Percentiles rank a stretch among this genome's conserved stretches.
These are phyloP conservation scores for Trachops cirrhosus DNA, from an alignment of 2,797 vertebrate species.

Conservation along the genomic window DNA sequence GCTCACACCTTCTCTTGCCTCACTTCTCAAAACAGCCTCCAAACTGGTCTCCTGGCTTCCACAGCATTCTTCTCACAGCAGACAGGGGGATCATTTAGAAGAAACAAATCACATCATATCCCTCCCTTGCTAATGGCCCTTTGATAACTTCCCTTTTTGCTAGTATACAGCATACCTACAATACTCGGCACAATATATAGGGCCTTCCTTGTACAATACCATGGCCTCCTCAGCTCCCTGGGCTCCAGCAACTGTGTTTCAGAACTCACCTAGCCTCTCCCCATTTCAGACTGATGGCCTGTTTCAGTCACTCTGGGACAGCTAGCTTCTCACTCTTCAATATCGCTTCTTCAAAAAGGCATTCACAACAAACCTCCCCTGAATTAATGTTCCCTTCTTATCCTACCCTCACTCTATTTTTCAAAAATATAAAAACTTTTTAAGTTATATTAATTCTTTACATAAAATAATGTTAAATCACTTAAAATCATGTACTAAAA, in stretches of 20 bases:
- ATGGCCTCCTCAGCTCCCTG: not conserved
- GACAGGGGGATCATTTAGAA: not conserved
- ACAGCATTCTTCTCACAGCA: not conserved
- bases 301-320: not conserved
- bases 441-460: not conserved
- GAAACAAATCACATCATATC: not conserved
- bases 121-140: not conserved
- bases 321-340: not conserved
- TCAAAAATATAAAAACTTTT: not conserved
- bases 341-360: not conserved
- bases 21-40: not conserved
- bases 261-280: not conserved
- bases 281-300: not conserved
- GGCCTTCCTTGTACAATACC: too few species aligned
- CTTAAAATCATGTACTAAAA: constrained; percentile 1
- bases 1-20: not conserved
- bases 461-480: not conserved
- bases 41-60: not conserved
- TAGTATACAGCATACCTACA: not conserved
- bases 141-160: not conserved
- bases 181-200: not conserved
- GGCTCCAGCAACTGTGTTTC: not conserved
- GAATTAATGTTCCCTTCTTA: not conserved
- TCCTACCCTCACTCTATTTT: not conserved
- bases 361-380: not conserved